phyloP scores from a whole-genome alignment of 37 sponge, comb jelly and placozoan species.

The Halisarca cf. caerulea region DNA sequence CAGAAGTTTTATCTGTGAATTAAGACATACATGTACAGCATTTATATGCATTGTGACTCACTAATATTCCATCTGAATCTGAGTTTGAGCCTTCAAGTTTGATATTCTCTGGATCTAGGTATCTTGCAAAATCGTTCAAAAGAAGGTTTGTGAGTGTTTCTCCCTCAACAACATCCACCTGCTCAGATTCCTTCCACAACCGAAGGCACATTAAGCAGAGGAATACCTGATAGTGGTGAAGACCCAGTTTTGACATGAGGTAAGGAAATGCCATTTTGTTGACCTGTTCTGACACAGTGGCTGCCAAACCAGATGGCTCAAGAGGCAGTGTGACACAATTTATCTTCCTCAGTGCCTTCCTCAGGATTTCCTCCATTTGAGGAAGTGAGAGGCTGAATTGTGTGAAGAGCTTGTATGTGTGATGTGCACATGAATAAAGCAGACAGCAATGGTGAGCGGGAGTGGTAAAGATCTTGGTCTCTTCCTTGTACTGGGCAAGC shows the following conservation, averaged over 20 bases:
- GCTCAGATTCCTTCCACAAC: not conserved
- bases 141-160: not conserved
- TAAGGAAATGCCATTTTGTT: not conserved
- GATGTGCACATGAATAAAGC: not conserved
- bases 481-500: not conserved
- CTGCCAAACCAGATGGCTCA: not conserved
- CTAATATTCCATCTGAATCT: too few species aligned
- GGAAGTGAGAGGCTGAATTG: not conserved
- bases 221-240: not conserved
- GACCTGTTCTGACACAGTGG: not conserved
- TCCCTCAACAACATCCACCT: not conserved
- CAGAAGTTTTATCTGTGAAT: too few species aligned
- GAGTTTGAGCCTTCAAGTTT: not conserved
- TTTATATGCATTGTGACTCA: too few species aligned
- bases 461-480: not conserved
- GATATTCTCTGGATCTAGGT: not conserved
- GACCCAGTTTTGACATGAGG: not conserved
- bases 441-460: not conserved
- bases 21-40: too few species aligned
- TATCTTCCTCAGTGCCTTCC: not conserved
- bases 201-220: not conserved
- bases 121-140: not conserved
- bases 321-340: not conserved
- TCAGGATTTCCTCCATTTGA: not conserved
- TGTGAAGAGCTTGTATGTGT: not conserved